These are phyloP conservation scores for Cynodonichthys magdalenae DNA, from an alignment of 2,797 vertebrate genomes.

Conservation along the genomic window DNA sequence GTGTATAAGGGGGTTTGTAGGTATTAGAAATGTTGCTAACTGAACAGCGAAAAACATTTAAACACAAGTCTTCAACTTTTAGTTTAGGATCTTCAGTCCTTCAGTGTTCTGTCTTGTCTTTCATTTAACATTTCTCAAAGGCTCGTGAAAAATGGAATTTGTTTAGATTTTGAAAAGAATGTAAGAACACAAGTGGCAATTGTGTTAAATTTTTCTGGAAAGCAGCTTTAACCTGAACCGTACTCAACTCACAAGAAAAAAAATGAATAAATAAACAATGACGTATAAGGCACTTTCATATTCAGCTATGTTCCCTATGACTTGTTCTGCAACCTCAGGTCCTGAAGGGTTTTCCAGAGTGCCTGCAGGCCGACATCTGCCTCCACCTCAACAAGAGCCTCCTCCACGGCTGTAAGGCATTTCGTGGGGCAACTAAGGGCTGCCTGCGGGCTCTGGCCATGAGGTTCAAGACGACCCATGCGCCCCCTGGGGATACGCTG, in stretches of 20 bases:
- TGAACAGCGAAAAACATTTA: background rate
- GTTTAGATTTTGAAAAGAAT: conserved; percentile 71
- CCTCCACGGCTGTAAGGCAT: conserved; percentile 94
- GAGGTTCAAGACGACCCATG: conserved; percentile 98
- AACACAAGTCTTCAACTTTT: conserved; percentile 11
- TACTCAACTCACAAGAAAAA: background rate
- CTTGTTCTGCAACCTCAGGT: conserved; percentile 80
- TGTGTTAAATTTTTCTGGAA: conserved; percentile 57
- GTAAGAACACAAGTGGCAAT: conserved; percentile 77
- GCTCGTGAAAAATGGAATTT: conserved; percentile 20
- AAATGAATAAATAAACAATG: background rate
- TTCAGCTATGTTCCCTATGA: conserved; percentile 24
- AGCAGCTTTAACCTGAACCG: conserved; percentile 24
- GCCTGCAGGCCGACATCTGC: conserved; percentile 98
- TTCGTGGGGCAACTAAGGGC: conserved; percentile 93
- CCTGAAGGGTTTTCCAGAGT: conserved; percentile 98
- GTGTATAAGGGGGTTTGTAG: background rate
- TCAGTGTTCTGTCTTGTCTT: conserved; percentile 51
- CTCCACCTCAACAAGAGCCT: conserved; percentile 96
- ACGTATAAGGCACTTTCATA: too few species aligned
- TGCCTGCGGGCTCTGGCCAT: conserved; percentile 97
- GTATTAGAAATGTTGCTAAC: background rate
- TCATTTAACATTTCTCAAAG: conserved; percentile 32
- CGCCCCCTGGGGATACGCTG: conserved; percentile 95
- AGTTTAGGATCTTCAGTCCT: conserved; percentile 30